Percentiles rank a stretch among this genome's conserved stretches.
These are phyloP conservation scores for Megalops cyprinoides DNA, from an alignment of 2,797 vertebrate species.

Conservation along the genomic window DNA sequence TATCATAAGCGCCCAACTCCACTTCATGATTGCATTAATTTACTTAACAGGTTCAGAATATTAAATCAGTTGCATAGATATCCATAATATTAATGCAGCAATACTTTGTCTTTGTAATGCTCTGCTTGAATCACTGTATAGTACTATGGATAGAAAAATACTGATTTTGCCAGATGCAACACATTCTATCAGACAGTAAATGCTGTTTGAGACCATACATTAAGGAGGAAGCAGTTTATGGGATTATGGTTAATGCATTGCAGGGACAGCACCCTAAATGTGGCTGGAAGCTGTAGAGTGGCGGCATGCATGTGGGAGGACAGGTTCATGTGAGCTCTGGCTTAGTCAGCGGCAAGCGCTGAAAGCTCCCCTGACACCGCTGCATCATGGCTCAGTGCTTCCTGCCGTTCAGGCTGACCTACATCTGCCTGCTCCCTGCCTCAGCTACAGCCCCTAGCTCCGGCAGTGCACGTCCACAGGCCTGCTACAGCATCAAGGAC, in stretches of 20 bases:
- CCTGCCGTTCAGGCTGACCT: conserved; percentile 59
- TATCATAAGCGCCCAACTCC: not conserved
- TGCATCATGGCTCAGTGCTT: not conserved
- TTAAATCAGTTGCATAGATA: not conserved
- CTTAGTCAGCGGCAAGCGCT: too few species aligned
- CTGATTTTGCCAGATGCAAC: not conserved
- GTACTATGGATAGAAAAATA: not conserved
- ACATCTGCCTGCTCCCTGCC: conserved; percentile 54
- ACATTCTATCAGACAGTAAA: not conserved
- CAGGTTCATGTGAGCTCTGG: not conserved
- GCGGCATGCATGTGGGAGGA: not conserved
- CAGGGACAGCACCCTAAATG: not conserved
- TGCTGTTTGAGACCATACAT: not conserved
- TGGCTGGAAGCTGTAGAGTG: not conserved
- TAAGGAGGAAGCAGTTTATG: not conserved
- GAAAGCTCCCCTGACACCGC: not conserved
- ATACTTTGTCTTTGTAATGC: not conserved
- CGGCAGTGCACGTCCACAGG: conserved; percentile 25
- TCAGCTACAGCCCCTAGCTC: conserved; percentile 33
- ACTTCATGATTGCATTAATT: not conserved
- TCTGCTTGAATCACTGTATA: not conserved
- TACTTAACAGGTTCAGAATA: not conserved
- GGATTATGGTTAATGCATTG: not conserved
- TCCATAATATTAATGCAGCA: not conserved
- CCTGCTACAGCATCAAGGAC: not conserved